Base-by-base conservation (phyloP, 2,888 invertebrate genomes). In the Actias luna region DNA sequence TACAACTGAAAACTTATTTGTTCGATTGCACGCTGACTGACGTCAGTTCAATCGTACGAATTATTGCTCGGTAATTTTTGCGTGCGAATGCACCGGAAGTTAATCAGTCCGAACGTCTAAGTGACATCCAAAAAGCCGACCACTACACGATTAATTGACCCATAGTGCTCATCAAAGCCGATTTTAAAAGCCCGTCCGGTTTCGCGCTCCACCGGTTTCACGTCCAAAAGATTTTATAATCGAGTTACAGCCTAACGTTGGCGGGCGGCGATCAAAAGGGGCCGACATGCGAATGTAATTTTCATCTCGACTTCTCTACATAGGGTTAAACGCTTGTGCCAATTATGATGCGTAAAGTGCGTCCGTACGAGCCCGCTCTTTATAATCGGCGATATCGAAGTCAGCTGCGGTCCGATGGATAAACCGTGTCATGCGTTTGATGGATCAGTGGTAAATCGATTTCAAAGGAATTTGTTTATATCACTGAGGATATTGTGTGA, bases 271-370 rank as follows among this genome's bases (percentile, higher is more conserved):
- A 85, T 88, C 89, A 89, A 90, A 89, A 87, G 84, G 78, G 77
- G 72, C 66, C 69, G 46, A 12, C 10, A 50, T 83, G 82, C 78
- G 87, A 90, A 91, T 90, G 89, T 86, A 90, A 91, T 90, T 92
- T 88, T 85, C 36, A 83, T 85, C 87, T 84, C 87, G 83, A 87
- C 88, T 89, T 89, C 86, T 85, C n/a, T n/a, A n/a, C n/a, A 82
- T 77, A 80, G 42, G 79, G 75, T 79, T 83, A 84, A 85, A 86
- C 82, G 87, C 84, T 87, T 83, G 84, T 81, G 82, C 83, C 89
- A 89, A 91, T 89, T 89, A 91, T 83, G 87, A 83, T 81, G 89
- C 87, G 88, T 84, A 89, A 89, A 88, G 86, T 87, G 85, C 84
- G 82, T 80, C 74, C 68, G 73, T 82, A 77, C 76, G 76, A 72